Percentiles rank a stretch among this genome's conserved stretches.
These are phyloP conservation scores for Zaprionus taronus DNA, from an alignment of 1,140 invertebrate genomes.

Conservation along the genomic window DNA sequence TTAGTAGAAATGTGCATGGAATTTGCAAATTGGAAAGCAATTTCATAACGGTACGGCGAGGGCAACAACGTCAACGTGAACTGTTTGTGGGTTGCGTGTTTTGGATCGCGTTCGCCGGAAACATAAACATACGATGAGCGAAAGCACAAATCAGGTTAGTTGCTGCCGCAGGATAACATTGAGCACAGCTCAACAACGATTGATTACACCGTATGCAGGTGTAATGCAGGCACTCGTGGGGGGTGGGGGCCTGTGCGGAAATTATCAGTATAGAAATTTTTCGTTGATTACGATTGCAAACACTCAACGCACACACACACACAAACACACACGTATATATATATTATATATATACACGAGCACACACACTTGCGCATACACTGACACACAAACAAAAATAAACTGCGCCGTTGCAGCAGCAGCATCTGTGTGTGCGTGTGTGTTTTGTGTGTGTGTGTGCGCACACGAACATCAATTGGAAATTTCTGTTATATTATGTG, in stretches of 20 bases:
- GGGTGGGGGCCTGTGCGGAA: conserved; percentile 10
- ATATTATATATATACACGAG: neutral
- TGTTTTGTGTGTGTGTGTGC: conserved; percentile 38
- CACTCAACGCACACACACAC: conserved; percentile 17
- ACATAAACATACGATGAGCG: conserved; percentile 70
- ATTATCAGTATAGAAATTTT: conserved; percentile 43
- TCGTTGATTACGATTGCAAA: conserved; percentile 53
- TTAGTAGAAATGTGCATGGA: conserved; percentile 41
- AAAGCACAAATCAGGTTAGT: conserved; percentile 79
- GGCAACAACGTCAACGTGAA: conserved; percentile 22
- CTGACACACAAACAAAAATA: conserved; percentile 43
- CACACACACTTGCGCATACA: conserved; percentile 8
- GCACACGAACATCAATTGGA: conserved; percentile 36
- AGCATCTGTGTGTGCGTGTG: conserved; percentile 22
- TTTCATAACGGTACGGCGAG: conserved; percentile 42
- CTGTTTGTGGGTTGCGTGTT: conserved; percentile 40
- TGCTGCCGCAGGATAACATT: conserved; percentile 48
- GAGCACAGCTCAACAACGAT: neutral
- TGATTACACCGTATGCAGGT: neutral
- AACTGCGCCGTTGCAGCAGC: conserved; percentile 50
- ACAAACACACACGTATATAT: conserved; percentile 13
- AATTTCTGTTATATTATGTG: conserved; percentile 34
- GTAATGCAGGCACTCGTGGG: neutral
- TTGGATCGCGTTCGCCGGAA: conserved; percentile 50
- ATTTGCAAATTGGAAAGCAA: conserved; percentile 26